Base-by-base conservation (phyloP, 1,140 invertebrate genomes). In the Solenopsis invicta region DNA sequence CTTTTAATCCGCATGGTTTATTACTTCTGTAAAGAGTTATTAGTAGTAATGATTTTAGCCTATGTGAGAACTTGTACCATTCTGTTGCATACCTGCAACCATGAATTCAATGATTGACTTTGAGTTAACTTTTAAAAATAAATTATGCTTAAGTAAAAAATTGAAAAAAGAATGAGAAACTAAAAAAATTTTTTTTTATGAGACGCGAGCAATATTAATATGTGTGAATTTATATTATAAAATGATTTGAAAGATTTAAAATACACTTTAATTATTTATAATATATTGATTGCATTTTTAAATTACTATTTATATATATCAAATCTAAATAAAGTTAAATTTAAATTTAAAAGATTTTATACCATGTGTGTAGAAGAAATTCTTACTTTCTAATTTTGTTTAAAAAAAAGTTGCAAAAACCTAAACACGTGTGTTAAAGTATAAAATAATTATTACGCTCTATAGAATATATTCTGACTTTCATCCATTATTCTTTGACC, bases 401-500 rank as follows among this genome's bases (percentile, higher is more conserved):
- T 24, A 59, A 59, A 24, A 3, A 24, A 12, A 24, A 56, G n/a
- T 9, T 59, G 24, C 6, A 56, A 6, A n/a, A 56, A n/a, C 18
- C 8, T 5, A n/a, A 56, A n/a, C 8, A 13, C 18, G n/a, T 41
- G 2, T n/a, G 18, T 66, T 66, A 41, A 41, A 3, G 8, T 66
- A 41, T 41, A 37, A 41, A 66, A 64, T 50, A 18, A 54, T 41
- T 64, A 67, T 80, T 80, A 80, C 62, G 48, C 48, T 64, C 13
- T 18, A 34, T 64, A 4, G 18, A 54, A 80, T 67, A 80, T 9
- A 24, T 54, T 67, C 48, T 67, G 62, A 37, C 77, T 80, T 54
- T 80, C 77, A 34, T 80, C 77, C 16, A 67, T 80, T 69, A 80
- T 18, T 80, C 13, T 80, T 5, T 67, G 75, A n/a, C 76, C 29